phyloP scores from a whole-genome alignment of 2,888 invertebrate genomes.

The Apamea sordens region DNA sequence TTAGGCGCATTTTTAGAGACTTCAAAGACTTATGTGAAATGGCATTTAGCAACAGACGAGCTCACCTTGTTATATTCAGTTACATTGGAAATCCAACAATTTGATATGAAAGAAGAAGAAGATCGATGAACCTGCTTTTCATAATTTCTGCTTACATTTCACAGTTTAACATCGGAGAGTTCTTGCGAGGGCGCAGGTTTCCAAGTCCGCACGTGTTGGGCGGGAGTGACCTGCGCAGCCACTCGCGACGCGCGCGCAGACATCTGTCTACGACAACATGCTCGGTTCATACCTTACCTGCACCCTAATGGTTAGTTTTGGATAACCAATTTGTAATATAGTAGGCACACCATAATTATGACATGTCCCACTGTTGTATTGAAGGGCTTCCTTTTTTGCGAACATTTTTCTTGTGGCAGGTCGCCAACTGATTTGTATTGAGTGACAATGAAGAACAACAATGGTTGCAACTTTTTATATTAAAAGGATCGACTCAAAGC shows the following conservation, averaged over 20 bases:
- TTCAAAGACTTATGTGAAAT: not conserved
- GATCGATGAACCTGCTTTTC: not conserved
- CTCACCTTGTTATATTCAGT: not conserved
- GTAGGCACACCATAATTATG: not conserved
- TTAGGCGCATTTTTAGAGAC: not conserved
- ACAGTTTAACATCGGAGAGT: slow-evolving; percentile 76
- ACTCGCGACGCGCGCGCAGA: slow-evolving; percentile 81
- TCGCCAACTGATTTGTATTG: not conserved
- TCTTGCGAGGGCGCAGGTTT: slow-evolving; percentile 84
- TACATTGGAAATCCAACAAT: not conserved
- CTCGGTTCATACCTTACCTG: slow-evolving; percentile 81
- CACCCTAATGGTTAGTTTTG: slow-evolving; percentile 77
- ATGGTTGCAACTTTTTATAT: not conserved
- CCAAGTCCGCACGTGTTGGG: slow-evolving; percentile 84
- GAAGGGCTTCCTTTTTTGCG: not conserved
- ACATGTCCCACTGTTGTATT: not conserved
- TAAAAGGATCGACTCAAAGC: not conserved
- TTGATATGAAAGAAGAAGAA: not conserved
- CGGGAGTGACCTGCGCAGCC: slow-evolving; percentile 80
- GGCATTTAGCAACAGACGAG: not conserved
- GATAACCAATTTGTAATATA: not conserved
- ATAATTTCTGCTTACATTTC: not conserved
- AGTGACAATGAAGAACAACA: not conserved
- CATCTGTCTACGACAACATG: slow-evolving; percentile 80
- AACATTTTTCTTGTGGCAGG: not conserved